A percentile compares a stretch with the other conserved stretches of the same genome.
Evolutionary conservation across 2,888 invertebrate species (phyloP).

Genomic region (Scotopteryx bipunctaria): DNA sequence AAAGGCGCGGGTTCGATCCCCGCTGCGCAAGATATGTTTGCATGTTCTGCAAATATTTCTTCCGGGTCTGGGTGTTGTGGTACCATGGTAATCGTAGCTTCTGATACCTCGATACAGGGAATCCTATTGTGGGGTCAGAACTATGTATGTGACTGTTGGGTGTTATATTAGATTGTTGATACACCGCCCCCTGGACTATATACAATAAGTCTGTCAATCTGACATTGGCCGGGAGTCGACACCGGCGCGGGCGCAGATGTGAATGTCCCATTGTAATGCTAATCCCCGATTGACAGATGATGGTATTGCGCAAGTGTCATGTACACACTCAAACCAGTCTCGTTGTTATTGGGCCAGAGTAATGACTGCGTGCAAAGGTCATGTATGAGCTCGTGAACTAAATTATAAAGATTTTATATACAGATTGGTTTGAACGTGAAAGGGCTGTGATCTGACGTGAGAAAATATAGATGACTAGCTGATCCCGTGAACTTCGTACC

Average conservation of each 20-base stretch:
- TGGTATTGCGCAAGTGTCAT: constrained; percentile 56
- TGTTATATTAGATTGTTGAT: too few species aligned
- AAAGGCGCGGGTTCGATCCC: too few species aligned
- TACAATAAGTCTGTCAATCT: constrained; percentile 22
- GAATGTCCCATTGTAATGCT: constrained; percentile 75
- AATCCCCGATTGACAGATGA: constrained; percentile 73
- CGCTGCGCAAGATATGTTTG: too few species aligned
- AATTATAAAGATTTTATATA: constrained; percentile 15
- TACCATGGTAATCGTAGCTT: too few species aligned
- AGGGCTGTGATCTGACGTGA: too few species aligned
- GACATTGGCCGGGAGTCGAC: constrained; percentile 21
- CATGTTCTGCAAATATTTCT: too few species aligned
- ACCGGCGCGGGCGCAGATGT: constrained; percentile 35
- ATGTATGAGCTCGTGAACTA: constrained; percentile 34
- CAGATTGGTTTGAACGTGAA: constrained; percentile 11
- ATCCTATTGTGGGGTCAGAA: too few species aligned
- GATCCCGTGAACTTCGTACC: too few species aligned
- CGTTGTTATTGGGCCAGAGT: constrained; percentile 44
- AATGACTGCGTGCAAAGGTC: constrained; percentile 47
- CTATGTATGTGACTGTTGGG: too few species aligned
- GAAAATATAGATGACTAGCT: too few species aligned
- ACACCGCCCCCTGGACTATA: neutral
- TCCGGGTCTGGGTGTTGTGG: too few species aligned
- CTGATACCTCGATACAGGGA: too few species aligned
- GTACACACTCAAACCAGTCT: constrained; percentile 47